Conservation (phyloP, 2,888 invertebrate genomes). For the Tridacna crocea region DNA sequence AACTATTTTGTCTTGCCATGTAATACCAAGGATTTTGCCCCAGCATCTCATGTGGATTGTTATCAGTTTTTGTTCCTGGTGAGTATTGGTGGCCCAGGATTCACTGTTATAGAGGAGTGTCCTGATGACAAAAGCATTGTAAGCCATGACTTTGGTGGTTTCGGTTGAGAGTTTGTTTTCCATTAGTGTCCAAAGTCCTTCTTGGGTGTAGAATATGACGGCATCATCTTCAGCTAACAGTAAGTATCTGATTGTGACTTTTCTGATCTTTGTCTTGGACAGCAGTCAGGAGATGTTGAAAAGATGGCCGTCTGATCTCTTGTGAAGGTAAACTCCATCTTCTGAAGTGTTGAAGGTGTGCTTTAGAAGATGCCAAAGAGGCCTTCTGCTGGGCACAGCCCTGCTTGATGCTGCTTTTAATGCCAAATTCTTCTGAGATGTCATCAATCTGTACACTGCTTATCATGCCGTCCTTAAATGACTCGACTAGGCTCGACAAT, state of each 20-base stretch:
- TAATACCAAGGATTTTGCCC: background rate
- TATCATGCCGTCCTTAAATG: constrained; percentile 44
- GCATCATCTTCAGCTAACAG: constrained; percentile 35
- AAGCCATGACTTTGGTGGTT: background rate
- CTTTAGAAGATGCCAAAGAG: constrained; percentile 41
- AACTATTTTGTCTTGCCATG: background rate
- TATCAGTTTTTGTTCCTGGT: background rate
- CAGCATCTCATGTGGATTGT: background rate
- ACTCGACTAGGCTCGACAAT: constrained; percentile 38
- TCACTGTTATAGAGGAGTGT: constrained; percentile 1
- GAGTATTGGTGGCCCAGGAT: constrained; percentile 8
- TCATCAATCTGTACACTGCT: too few relatives aligned
- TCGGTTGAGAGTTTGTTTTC: background rate
- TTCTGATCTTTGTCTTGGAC: constrained; percentile 15
- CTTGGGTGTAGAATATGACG: constrained; percentile 8
- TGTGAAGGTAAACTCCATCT: constrained; percentile 17
- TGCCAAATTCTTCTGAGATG: too few relatives aligned
- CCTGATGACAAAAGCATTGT: constrained; percentile 8
- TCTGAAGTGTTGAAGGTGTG: constrained; percentile 25
- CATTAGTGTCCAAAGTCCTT: constrained; percentile 23
- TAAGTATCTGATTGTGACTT: constrained; percentile 22
- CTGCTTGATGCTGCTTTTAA: constrained; percentile 32
- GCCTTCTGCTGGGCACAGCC: constrained; percentile 40
- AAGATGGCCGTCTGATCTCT: constrained; percentile 23
- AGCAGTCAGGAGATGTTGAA: constrained; percentile 24